Evolutionary conservation across 23 tunicate species (phyloP).

Genomic region (Ciona savignyi): DNA sequence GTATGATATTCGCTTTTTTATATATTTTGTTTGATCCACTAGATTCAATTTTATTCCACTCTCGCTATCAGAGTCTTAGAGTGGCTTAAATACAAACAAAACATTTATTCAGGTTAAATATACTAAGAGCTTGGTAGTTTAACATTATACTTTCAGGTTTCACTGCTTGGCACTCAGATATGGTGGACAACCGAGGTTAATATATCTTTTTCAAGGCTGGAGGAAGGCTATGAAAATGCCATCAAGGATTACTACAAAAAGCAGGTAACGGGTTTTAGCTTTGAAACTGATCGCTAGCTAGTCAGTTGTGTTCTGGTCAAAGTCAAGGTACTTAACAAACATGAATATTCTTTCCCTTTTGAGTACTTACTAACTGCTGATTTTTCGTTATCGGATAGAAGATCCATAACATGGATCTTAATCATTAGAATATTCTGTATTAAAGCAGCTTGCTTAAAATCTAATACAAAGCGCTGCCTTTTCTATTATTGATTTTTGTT

Average conservation of each 20-base stretch:
- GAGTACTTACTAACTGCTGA: too few species aligned
- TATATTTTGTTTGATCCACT: neutral
- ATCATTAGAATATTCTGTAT: too few species aligned
- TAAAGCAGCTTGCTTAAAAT: too few species aligned
- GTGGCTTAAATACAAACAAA: neutral
- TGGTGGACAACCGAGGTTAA: constrained; percentile 99
- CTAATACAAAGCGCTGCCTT: too few species aligned
- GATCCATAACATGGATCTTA: neutral
- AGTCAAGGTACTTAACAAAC: too few species aligned
- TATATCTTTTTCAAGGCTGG: constrained; percentile 83
- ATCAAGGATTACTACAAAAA: constrained; percentile 95
- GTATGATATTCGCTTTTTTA: neutral
- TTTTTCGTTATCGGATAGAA: too few species aligned
- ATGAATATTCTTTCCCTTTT: too few species aligned
- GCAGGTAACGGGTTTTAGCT: too few species aligned
- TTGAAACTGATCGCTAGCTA: too few species aligned
- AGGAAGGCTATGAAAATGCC: constrained; percentile 95
- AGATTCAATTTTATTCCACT: too few species aligned
- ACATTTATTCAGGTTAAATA: neutral
- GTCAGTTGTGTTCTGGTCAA: too few species aligned
- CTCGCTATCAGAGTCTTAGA: too few species aligned
- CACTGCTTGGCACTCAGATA: constrained; percentile 85
- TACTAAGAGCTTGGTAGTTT: neutral
- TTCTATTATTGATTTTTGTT: neutral
- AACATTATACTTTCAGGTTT: constrained; percentile 55